Base-by-base conservation (phyloP, 2,888 invertebrate genomes). In the Eumerus sabulonum region DNA sequence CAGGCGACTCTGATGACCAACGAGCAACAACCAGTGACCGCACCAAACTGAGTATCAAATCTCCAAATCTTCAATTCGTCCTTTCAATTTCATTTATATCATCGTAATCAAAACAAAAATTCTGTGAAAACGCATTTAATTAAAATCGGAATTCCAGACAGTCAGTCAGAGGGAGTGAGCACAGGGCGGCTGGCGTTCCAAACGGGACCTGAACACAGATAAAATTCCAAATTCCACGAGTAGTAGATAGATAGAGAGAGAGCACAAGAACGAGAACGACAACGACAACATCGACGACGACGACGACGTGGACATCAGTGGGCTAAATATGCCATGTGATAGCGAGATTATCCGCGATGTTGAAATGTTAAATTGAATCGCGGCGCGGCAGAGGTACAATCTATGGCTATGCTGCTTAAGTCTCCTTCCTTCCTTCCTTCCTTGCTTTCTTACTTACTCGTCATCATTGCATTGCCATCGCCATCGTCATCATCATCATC, bases 251-350 rank as follows among this genome's bases (percentile, higher is more conserved):
- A n/a, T n/a, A n/a, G n/a, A n/a, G n/a, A n/a, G n/a, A n/a, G n/a
- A n/a, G n/a, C n/a, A 27, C 27, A 7, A 51, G 51, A 17, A 16
- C 17, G 60, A 2, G 27, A 18, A 50, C 16, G 16, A 36, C 35
- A 36, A 27, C 50, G 14, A 51, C 50, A n/a, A n/a, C 53, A 38
- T 44, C 38, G 44, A 51, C 44, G 9, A 44, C 53, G 42, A 36
- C 42, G 44, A 48, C 53, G 57, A 56, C 38, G 59, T 63, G 74
- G 79, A 79, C 79, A 79, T 79, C 79, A 79, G 79, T 79, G 79
- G 79, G 79, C 79, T 79, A 79, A 79, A 79, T 79, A 79, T 79
- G 79, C 79, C 79, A 79, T 79, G 79, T 79, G 79, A 79, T 79
- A 79, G 79, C 79, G 79, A 79, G 79, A 79, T 79, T 79, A 79